Conservation (phyloP, 2,888 invertebrate species). For the Trichopoda pennipes region DNA sequence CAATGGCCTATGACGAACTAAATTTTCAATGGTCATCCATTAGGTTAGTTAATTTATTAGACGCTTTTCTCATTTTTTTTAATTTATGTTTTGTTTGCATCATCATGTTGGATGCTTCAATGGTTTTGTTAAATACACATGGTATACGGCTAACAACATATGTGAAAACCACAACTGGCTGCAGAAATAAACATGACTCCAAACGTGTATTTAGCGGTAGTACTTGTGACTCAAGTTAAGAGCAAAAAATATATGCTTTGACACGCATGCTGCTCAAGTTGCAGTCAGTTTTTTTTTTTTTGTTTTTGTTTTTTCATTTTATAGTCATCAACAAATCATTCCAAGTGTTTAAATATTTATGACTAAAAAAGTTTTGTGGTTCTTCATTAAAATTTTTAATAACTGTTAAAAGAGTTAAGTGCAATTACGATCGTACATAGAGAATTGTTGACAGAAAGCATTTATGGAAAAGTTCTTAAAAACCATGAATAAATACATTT, state of each 20-base stretch:
- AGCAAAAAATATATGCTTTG: slow-evolving; percentile 59
- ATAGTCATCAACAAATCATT: slow-evolving; percentile 32
- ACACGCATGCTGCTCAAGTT: slow-evolving; percentile 65
- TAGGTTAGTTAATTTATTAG: slow-evolving; percentile 48
- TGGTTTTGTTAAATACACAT: slow-evolving; percentile 60
- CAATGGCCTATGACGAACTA: slow-evolving; percentile 73
- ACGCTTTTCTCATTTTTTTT: slow-evolving; percentile 19
- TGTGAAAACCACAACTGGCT: slow-evolving; percentile 2
- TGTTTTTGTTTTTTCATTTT: slow-evolving; percentile 33
- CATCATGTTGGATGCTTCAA: slow-evolving; percentile 62
- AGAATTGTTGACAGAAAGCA: background rate
- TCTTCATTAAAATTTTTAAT: slow-evolving; percentile 17
- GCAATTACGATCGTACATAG: slow-evolving; percentile 4
- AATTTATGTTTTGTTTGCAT: slow-evolving; percentile 47
- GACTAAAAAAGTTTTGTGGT: slow-evolving; percentile 11
- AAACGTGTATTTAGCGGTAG: background rate
- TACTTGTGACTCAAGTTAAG: slow-evolving; percentile 52
- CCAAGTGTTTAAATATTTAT: slow-evolving; percentile 36
- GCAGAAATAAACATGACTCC: slow-evolving; percentile 10
- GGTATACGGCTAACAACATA: background rate
- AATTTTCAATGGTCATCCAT: slow-evolving; percentile 68
- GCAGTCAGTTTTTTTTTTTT: too few relatives aligned
- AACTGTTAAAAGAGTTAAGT: slow-evolving; percentile 19
- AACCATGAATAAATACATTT: background rate
- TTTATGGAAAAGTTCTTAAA: too few relatives aligned